Conservation (phyloP, 2,113 vertebrate genomes). For the Stegastes partitus region DNA sequence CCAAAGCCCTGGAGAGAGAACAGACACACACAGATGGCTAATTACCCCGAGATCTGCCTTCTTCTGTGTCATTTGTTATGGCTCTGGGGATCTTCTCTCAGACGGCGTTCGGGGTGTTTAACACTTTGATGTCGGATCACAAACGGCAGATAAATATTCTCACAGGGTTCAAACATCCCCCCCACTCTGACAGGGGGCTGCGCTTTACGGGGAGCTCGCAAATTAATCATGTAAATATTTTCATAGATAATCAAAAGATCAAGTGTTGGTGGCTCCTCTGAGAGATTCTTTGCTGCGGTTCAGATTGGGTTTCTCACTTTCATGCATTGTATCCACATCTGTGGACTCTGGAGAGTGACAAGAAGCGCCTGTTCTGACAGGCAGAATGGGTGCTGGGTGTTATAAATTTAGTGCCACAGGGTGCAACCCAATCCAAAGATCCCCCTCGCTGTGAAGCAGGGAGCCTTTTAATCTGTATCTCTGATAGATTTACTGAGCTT, state of each 20-base stretch:
- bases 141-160: slow-evolving; percentile 45
- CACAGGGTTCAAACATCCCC: slow-evolving; percentile 49
- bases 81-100: slow-evolving; percentile 56
- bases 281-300: slow-evolving; percentile 72
- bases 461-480: slow-evolving; percentile 76
- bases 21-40: slow-evolving; percentile 66
- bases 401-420: slow-evolving; percentile 68
- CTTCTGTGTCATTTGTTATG: slow-evolving; percentile 65
- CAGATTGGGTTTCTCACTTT: slow-evolving; percentile 72
- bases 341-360: slow-evolving; percentile 63
- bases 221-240: slow-evolving; percentile 73
- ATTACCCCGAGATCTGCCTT: slow-evolving; percentile 62
- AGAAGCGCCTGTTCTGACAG: slow-evolving; percentile 74
- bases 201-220: not conserved
- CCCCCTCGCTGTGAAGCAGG: slow-evolving; percentile 50
- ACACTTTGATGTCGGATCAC: slow-evolving; percentile 69
- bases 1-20: slow-evolving; percentile 86
- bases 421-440: slow-evolving; percentile 75
- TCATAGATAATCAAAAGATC: slow-evolving; percentile 63
- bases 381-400: slow-evolving; percentile 52
- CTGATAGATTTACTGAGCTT: slow-evolving; percentile 81
- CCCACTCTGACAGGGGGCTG: slow-evolving; percentile 27
- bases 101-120: slow-evolving; percentile 27
- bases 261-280: slow-evolving; percentile 57
- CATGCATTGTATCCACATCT: slow-evolving; percentile 74